phyloP scores from a whole-genome alignment of 2,113 vertebrate genomes.

The Nothocercus nigrocapillus region DNA sequence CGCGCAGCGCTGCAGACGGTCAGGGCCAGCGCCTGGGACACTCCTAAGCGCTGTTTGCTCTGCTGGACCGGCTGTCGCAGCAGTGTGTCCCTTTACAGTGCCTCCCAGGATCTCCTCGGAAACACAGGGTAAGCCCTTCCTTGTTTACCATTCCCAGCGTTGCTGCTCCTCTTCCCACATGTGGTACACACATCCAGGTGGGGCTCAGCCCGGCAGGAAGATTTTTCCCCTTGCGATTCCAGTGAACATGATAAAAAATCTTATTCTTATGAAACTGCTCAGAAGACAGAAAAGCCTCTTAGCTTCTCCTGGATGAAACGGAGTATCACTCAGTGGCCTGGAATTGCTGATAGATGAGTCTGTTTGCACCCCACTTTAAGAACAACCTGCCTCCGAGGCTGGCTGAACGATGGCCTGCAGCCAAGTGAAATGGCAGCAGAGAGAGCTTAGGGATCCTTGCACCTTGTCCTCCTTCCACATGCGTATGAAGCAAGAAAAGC shows the following conservation, averaged over 20 bases:
- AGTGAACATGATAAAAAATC: neutral
- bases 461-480: neutral
- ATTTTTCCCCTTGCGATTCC: neutral
- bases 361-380: neutral
- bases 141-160: neutral
- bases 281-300: neutral
- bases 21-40: accelerated
- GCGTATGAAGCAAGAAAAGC: neutral
- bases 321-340: neutral
- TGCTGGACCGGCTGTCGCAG: neutral
- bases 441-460: neutral
- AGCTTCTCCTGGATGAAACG: neutral
- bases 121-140: neutral
- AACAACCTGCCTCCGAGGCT: neutral
- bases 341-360: neutral
- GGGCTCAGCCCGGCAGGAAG: neutral
- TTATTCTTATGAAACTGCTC: neutral
- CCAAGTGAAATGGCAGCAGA: neutral
- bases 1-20: neutral
- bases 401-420: neutral
- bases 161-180: neutral
- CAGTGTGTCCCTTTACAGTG: neutral
- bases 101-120: neutral
- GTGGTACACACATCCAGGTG: accelerated
- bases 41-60: neutral